These are phyloP conservation scores for Dicyrtoma fusca DNA, from an alignment of 2,888 invertebrate genomes.

Conservation along the genomic window DNA sequence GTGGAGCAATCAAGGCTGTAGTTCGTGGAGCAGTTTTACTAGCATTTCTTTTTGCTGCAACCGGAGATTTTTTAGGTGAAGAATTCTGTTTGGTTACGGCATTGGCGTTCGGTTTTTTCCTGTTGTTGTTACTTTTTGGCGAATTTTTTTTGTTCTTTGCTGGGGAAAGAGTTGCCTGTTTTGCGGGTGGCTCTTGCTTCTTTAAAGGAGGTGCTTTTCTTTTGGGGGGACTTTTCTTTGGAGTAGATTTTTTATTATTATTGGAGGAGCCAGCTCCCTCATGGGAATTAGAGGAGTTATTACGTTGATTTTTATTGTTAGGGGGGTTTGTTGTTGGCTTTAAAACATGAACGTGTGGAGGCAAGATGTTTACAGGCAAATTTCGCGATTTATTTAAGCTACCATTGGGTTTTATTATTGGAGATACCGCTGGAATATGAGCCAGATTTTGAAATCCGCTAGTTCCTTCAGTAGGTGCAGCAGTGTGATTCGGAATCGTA, in stretches of 20 bases:
- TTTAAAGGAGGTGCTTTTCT: slow-evolving; percentile 19
- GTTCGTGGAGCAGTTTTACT: slow-evolving; percentile 26
- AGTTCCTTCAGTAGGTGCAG: neutral
- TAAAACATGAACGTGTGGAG: slow-evolving; percentile 37
- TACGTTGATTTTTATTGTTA: slow-evolving; percentile 26
- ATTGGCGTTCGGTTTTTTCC: slow-evolving; percentile 23
- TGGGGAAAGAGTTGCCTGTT: slow-evolving; percentile 14
- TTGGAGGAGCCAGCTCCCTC: slow-evolving; percentile 34
- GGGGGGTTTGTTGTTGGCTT: slow-evolving; percentile 30
- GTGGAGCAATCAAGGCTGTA: slow-evolving; percentile 17
- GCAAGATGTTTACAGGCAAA: slow-evolving; percentile 28
- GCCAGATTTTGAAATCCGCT: slow-evolving; percentile 10
- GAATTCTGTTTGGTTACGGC: slow-evolving; percentile 8
- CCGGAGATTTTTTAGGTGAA: slow-evolving; percentile 27
- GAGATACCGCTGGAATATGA: slow-evolving; percentile 18
- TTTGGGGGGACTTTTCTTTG: slow-evolving; percentile 34
- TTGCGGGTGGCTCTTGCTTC: slow-evolving; percentile 12
- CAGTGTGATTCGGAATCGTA: neutral
- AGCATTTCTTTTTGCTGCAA: slow-evolving; percentile 6
- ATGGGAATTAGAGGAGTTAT: neutral
- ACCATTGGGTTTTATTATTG: slow-evolving; percentile 48
- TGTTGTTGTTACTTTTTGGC: slow-evolving; percentile 28
- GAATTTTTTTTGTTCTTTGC: slow-evolving; percentile 19
- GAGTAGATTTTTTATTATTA: slow-evolving; percentile 17
- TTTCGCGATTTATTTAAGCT: slow-evolving; percentile 24